A percentile compares a stretch with the other conserved stretches of the same genome.
Evolutionary conservation across 64 coral and sea anemone species (phyloP).

Genomic region (Pachyseris speciosa): DNA sequence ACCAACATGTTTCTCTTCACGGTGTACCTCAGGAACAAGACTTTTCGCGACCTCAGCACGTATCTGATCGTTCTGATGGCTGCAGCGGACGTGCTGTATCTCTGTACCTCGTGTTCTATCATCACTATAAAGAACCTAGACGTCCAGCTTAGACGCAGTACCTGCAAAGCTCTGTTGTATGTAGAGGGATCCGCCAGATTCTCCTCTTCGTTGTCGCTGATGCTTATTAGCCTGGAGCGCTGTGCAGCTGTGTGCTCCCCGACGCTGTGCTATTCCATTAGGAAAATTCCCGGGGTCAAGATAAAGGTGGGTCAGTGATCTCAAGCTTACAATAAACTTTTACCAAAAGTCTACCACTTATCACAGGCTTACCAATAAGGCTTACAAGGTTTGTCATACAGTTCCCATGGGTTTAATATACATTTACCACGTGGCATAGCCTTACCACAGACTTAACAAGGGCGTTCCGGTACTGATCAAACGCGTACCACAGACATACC

Average conservation of each 20-base stretch:
- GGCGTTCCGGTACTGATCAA: too few relatives aligned
- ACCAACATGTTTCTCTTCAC: slow-evolving; percentile 26
- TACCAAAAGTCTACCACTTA: too few relatives aligned
- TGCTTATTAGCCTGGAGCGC: slow-evolving; percentile 11
- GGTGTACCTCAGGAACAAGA: slow-evolving; percentile 1
- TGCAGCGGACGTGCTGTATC: neutral
- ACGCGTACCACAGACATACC: too few relatives aligned
- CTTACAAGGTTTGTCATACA: too few relatives aligned
- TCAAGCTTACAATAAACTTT: neutral
- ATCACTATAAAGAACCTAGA: slow-evolving; percentile 16
- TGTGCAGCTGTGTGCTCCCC: neutral
- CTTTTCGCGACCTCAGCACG: slow-evolving; percentile 25
- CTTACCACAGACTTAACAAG: too few relatives aligned
- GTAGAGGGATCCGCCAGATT: slow-evolving; percentile 9
- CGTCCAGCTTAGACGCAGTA: neutral
- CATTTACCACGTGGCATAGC: too few relatives aligned
- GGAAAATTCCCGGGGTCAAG: slow-evolving; percentile 1
- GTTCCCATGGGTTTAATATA: too few relatives aligned
- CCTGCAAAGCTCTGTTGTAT: neutral
- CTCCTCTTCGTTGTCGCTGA: slow-evolving; percentile 5
- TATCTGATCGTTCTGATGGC: slow-evolving; percentile 26
- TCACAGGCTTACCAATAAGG: too few relatives aligned
- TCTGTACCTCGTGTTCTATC: neutral
- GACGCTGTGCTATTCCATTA: slow-evolving; percentile 8
- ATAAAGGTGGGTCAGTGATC: neutral